A percentile compares a stretch with the other conserved stretches of the same genome.
These are phyloP conservation scores for Coryphaenoides rupestris DNA, from an alignment of 2,113 vertebrate species.

Conservation along the genomic window DNA sequence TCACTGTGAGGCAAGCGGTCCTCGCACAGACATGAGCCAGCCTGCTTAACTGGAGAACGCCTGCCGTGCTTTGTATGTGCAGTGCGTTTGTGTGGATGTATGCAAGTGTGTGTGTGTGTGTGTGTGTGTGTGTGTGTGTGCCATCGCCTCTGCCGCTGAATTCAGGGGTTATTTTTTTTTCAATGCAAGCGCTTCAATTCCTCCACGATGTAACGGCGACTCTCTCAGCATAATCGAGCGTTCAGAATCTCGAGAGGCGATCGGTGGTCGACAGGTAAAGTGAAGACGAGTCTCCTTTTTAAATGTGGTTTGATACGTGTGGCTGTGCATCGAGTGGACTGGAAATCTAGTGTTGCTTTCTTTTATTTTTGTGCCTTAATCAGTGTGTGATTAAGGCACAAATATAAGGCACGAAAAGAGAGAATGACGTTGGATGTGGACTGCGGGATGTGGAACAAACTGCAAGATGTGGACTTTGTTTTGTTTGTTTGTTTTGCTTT, in stretches of 20 bases:
- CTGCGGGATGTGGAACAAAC: too few species aligned
- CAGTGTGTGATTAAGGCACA: too few species aligned
- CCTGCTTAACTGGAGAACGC: conserved; percentile 52
- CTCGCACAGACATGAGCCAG: conserved; percentile 21
- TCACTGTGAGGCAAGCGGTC: too few species aligned
- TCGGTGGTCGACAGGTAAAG: conserved; percentile 58
- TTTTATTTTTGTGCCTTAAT: too few species aligned
- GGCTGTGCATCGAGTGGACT: not conserved
- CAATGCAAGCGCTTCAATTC: conserved; percentile 19
- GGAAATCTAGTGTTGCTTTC: not conserved
- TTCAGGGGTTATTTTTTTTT: conserved; percentile 45
- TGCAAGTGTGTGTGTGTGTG: conserved; percentile 14
- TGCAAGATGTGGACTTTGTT: not conserved
- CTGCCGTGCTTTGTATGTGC: too few species aligned
- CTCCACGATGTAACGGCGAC: conserved; percentile 34
- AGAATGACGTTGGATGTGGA: too few species aligned
- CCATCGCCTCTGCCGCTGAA: conserved; percentile 13
- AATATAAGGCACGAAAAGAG: too few species aligned
- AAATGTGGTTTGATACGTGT: not conserved
- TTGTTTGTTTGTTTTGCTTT: not conserved
- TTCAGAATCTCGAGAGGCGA: conserved; percentile 44
- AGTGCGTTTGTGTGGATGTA: not conserved
- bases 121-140: not conserved
- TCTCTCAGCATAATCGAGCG: conserved; percentile 44
- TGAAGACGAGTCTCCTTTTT: conserved; percentile 10